These are phyloP conservation scores for Trachelus iudaicus DNA, from an alignment of 2,888 invertebrate species.

Conservation along the genomic window DNA sequence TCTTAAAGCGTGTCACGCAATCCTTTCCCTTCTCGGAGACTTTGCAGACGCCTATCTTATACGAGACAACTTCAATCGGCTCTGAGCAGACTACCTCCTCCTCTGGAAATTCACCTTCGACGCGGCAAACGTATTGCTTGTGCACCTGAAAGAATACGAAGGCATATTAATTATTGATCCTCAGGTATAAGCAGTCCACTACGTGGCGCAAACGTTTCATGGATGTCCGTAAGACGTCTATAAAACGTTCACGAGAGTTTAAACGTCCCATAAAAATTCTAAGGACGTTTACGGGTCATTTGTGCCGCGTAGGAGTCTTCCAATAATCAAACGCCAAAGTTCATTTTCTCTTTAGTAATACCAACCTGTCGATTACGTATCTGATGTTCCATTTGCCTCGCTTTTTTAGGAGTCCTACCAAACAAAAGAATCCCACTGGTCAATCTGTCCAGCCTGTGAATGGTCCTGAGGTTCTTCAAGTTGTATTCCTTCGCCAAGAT, in stretches of 20 bases:
- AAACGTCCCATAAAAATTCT: neutral
- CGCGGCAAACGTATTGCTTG: constrained; percentile 96
- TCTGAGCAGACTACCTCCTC: constrained; percentile 88
- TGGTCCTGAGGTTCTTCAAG: constrained; percentile 90
- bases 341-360: neutral
- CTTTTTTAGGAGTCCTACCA: constrained; percentile 92
- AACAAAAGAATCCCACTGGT: constrained; percentile 95
- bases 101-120: constrained; percentile 94
- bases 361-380: constrained; percentile 82
- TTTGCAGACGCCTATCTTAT: constrained; percentile 96
- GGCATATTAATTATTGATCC: neutral
- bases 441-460: constrained; percentile 95
- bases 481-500: constrained; percentile 97
- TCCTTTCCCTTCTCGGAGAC: constrained; percentile 93
- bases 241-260: too few species aligned
- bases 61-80: constrained; percentile 92
- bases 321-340: neutral
- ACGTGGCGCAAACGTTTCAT: neutral
- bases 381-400: constrained; percentile 95
- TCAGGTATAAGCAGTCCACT: neutral
- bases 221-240: too few species aligned
- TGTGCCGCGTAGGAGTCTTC: neutral
- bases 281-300: neutral
- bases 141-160: constrained; percentile 69
- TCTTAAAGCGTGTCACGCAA: constrained; percentile 90